Evolutionary conservation across 2,113 vertebrate genomes (phyloP).

Genomic region (Crotalus helleri): DNA sequence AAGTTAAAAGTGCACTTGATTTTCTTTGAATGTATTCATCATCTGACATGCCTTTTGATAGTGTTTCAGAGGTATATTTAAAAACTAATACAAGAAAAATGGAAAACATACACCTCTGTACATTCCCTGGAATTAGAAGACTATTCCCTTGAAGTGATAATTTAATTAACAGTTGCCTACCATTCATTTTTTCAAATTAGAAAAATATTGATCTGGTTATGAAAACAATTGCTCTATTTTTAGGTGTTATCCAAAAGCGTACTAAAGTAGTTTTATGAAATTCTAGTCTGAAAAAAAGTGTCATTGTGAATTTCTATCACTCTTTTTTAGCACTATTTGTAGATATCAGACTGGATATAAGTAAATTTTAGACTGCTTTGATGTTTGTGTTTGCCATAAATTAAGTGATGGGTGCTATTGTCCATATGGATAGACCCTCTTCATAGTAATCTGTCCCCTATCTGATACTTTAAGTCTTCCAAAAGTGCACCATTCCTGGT

Average conservation of each 20-base stretch:
- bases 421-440: neutral
- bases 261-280: neutral
- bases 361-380: neutral
- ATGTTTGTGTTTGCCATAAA: neutral
- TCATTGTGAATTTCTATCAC: neutral
- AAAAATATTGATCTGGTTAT: neutral
- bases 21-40: neutral
- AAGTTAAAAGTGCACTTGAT: neutral
- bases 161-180: neutral
- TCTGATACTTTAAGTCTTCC: neutral
- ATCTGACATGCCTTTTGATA: neutral
- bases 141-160: neutral
- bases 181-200: neutral
- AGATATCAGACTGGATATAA: neutral
- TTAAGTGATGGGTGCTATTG: neutral
- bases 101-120: neutral
- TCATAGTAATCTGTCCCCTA: neutral
- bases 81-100: slow-evolving; percentile 11
- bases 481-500: neutral
- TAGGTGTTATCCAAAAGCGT: neutral
- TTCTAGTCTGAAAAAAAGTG: neutral
- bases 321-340: neutral
- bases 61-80: neutral
- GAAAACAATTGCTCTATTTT: neutral
- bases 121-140: neutral